Evolutionary conservation across 2,797 vertebrate genomes (phyloP).

Genomic region (Trematocara caparti): DNA sequence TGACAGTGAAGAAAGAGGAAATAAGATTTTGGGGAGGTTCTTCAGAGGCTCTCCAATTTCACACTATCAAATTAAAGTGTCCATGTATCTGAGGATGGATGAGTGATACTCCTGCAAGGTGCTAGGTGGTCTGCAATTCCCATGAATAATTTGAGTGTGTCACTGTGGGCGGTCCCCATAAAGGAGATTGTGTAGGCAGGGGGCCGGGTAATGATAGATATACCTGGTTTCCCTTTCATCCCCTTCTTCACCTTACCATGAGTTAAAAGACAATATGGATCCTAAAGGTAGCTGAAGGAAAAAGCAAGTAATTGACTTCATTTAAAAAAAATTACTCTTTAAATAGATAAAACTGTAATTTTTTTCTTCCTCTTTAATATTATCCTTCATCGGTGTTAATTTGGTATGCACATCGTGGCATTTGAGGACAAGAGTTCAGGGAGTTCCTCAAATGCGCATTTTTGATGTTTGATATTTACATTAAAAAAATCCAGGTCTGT

Average conservation of each 20-base stretch:
- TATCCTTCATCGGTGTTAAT: not conserved
- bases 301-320: not conserved
- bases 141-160: conserved; percentile 75
- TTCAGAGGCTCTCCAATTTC: conserved; percentile 63
- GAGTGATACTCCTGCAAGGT: conserved; percentile 65
- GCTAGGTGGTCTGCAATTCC: conserved; percentile 61
- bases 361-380: not conserved
- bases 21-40: conserved; percentile 57
- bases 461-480: conserved; percentile 9
- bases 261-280: conserved; percentile 39
- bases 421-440: not conserved
- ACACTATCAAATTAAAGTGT: conserved; percentile 72
- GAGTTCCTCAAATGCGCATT: not conserved
- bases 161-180: conserved; percentile 53
- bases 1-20: conserved; percentile 48
- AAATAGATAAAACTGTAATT: not conserved
- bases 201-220: conserved; percentile 67
- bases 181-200: conserved; percentile 58
- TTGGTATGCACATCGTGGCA: not conserved
- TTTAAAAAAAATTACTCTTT: not conserved
- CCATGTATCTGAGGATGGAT: conserved; percentile 61
- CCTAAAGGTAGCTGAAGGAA: not conserved
- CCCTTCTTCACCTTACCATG: conserved; percentile 21
- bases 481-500: not conserved
- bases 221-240: conserved; percentile 51